phyloP scores from a whole-genome alignment of 2,888 invertebrate species.

The Cyaniris semiargus region DNA sequence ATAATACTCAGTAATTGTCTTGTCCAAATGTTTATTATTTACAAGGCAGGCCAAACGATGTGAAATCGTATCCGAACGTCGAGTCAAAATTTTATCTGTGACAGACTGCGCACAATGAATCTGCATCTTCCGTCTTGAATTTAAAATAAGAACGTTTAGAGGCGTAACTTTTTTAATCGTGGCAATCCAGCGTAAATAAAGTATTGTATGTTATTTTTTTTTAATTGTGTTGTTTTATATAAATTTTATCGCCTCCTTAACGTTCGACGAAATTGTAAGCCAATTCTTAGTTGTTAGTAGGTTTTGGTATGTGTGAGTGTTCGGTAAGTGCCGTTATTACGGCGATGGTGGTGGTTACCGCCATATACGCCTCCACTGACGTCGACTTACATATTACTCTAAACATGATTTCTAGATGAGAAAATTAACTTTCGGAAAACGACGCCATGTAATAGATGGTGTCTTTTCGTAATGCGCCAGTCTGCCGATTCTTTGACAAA shows the following conservation, averaged over 20 bases:
- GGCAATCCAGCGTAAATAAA: conserved; percentile 2
- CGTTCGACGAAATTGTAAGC: conserved; percentile 59
- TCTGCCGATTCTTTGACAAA: too few species aligned
- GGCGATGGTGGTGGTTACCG: not conserved
- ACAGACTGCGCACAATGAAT: conserved; percentile 50
- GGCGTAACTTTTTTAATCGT: not conserved
- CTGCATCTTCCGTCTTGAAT: conserved; percentile 55
- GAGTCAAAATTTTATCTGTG: conserved; percentile 36
- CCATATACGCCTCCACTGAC: conserved; percentile 20
- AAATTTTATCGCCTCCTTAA: conserved; percentile 31
- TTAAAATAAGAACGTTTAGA: conserved; percentile 12
- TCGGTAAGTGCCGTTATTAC: conserved; percentile 48
- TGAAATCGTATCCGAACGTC: conserved; percentile 1
- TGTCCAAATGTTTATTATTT: not conserved
- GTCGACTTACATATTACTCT: not conserved
- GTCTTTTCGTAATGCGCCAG: not conserved
- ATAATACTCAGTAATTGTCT: conserved; percentile 10
- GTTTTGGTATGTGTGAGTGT: conserved; percentile 49
- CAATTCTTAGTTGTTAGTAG: conserved; percentile 70
- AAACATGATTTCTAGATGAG: not conserved
- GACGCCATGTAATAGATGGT: not conserved
- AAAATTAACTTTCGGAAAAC: not conserved
- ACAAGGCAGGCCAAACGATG: not conserved
- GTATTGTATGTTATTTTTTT: conserved; percentile 32
- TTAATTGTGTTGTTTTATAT: conserved; percentile 39